Base-by-base conservation (phyloP, 1,140 invertebrate genomes). In the Lanistes nyassanus region DNA sequence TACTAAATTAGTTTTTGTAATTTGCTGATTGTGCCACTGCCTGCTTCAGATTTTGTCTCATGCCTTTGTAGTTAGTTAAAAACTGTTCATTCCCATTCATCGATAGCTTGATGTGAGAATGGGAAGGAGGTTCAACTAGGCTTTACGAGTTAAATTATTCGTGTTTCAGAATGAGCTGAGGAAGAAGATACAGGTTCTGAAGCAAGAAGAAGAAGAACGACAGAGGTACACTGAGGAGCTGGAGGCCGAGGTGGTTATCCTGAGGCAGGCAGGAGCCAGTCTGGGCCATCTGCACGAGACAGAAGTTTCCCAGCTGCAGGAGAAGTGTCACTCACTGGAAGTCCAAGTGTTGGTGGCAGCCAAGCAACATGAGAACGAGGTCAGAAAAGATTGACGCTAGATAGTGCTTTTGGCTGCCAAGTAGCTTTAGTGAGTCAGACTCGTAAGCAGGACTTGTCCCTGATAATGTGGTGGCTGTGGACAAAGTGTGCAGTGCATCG, bases 271-370 rank as follows among this genome's bases (percentile, higher is more conserved):
- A 36, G 39, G 53, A 23, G 70, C 56, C 56, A 36, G 34, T 29
- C 19, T 56, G 39, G n/a, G 55, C 2, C 53, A n/a, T n/a, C 13
- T 29, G 21, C 56, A 72, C 16, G 21, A 23, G 5, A n/a, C 37
- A 26, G 70, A 60, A 11, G 36, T 58, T 51, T 21, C 55, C 7
- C 65, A 53, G 4, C 37, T 70, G 36, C 31, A 70, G 67, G 42
- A 51, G 21, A 75, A 74, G 55, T 64, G 56, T 51, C 64, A 68
- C 7, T 6, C n/a, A 2, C 36, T 78, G 5, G 76, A 78, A 36
- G n/a, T 53, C n/a, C 13, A 19, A 1, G 23, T 19, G 0, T 13
- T 26, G 23, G 26, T 62, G 4, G 64, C 66, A 23, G 70, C 58
- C 19, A 0, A 55, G n/a, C 39, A 65, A 19, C 39, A 62, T 65